Base-by-base conservation (phyloP, 2,797 vertebrate genomes). In the Halcyon badia region DNA sequence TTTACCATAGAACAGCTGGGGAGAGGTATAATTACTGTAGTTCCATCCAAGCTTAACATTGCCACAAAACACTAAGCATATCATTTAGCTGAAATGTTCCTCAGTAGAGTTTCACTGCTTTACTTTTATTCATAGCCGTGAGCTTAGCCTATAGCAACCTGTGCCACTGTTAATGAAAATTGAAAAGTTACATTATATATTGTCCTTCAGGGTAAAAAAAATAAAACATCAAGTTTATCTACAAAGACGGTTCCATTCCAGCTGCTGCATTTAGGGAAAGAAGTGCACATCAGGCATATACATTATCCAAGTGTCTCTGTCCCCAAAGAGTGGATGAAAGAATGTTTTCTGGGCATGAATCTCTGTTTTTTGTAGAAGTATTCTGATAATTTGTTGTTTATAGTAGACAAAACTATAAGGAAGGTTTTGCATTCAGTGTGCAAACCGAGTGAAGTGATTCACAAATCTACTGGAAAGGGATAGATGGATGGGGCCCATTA, bases 151-250 rank as follows among this genome's bases (percentile, higher is more conserved):
- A 44, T 42, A 95, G 88, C 78, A 92, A 80, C 41, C 57, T 83
- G 33, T 85, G 77, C 56, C 42, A 71, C 21, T 87, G 70, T 61
- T 85, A 94, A 92, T 87, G 87, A 94, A 94, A 95, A 95, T 5
- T 84, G 62, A 96, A 78, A 95, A 92, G 46, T 57, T 91, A 91
- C n/a, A 65, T 85, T 91, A 79, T 51, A 86, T 90, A 49, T 48
- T 71, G 75, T 69, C 68, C 95, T 97, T 92, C 35, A 48, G 94
- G 77, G 70, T 73, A 87, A 95, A 95, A 96, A 93, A 81, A 78
- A 68, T 94, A 85, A 94, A 94, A 83, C 70, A 87, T 87, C 94
- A 89, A 93, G 80, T 93, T 94, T 87, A 76, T 81, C 90, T 95
- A 85, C 84, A 93, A 69, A 93, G 90, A 80, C 0, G 0, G 13